These are phyloP conservation scores for Gymnothorax reevesii DNA, from an alignment of 2,797 vertebrate species.

Conservation along the genomic window DNA sequence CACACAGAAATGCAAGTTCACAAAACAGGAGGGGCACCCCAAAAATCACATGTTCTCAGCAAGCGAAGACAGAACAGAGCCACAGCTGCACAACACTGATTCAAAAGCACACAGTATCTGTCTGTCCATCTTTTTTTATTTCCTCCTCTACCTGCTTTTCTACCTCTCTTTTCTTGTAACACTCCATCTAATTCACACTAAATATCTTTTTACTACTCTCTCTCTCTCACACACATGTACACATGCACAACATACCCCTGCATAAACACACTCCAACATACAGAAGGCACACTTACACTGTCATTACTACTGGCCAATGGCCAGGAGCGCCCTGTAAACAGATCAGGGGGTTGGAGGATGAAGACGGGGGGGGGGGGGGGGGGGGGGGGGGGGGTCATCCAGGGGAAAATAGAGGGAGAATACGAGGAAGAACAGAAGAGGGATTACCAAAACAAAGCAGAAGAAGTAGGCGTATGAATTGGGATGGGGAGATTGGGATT, in stretches of 20 bases:
- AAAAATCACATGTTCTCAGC: too few species aligned
- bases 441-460: not conserved
- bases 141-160: too few species aligned
- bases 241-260: conserved; percentile 36
- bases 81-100: too few species aligned
- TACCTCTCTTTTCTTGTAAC: too few species aligned
- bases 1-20: too few species aligned
- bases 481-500: conserved; percentile 24
- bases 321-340: conserved; percentile 57
- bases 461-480: conserved; percentile 24
- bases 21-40: too few species aligned
- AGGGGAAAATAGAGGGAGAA: not conserved
- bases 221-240: conserved; percentile 18
- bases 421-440: conserved; percentile 18
- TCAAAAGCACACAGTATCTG: too few species aligned
- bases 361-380: not conserved
- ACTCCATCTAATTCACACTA: not conserved
- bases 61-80: too few species aligned
- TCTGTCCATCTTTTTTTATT: too few species aligned
- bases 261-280: conserved; percentile 39
- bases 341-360: conserved; percentile 52
- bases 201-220: conserved; percentile 13
- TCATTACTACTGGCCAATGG: conserved; percentile 54
- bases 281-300: conserved; percentile 59
- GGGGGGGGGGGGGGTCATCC: conserved; percentile 23